These are phyloP conservation scores for Orchestia grillus DNA, from an alignment of 1,140 invertebrate genomes.

Conservation along the genomic window DNA sequence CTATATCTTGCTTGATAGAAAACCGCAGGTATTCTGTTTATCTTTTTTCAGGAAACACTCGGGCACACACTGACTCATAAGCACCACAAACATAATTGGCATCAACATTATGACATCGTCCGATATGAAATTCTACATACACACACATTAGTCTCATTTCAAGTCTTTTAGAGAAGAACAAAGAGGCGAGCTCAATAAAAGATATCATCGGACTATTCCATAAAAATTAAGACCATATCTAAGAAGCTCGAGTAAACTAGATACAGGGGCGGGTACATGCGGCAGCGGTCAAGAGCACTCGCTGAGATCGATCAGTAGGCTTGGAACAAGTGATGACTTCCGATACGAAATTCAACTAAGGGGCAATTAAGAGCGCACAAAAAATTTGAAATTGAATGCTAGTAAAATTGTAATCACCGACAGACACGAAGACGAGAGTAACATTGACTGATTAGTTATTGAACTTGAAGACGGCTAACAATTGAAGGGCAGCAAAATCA, in stretches of 20 bases:
- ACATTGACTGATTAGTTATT: neutral
- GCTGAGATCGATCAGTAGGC: neutral
- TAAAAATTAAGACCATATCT: neutral
- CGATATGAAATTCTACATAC: too few species aligned
- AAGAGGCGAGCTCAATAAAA: neutral
- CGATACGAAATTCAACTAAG: neutral
- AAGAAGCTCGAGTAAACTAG: neutral
- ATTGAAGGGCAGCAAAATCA: neutral
- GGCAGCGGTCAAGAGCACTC: neutral
- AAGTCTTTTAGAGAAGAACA: too few species aligned
- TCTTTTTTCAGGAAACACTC: too few species aligned
- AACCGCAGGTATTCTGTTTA: too few species aligned
- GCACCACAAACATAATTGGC: too few species aligned
- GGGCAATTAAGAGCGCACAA: neutral
- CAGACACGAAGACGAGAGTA: neutral
- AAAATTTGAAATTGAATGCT: neutral
- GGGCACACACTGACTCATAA: too few species aligned
- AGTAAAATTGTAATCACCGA: neutral
- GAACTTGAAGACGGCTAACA: neutral
- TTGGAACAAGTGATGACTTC: neutral
- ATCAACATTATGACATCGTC: too few species aligned
- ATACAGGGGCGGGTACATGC: neutral
- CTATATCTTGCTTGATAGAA: too few species aligned
- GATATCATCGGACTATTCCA: neutral
- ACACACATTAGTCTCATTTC: too few species aligned